These are phyloP conservation scores for Lithobates pipiens DNA, from an alignment of 2,797 vertebrate species.

Conservation along the genomic window DNA sequence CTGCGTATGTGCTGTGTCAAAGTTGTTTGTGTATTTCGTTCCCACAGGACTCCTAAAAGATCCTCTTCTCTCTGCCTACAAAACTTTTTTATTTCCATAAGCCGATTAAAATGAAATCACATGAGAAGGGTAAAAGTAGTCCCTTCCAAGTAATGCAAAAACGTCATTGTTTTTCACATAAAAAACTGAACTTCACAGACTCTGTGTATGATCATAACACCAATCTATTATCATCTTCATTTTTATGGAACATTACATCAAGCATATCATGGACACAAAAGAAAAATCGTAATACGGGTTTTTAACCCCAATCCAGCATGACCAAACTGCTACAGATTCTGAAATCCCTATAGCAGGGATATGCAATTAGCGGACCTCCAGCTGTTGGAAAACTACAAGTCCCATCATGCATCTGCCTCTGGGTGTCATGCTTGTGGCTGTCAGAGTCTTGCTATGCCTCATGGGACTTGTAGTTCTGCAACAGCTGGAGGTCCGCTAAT, in stretches of 20 bases:
- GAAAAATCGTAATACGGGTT: not conserved
- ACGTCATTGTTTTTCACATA: not conserved
- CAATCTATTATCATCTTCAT: not conserved
- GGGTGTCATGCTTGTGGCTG: too few species aligned
- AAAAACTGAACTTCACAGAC: not conserved
- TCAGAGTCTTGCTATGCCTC: too few species aligned
- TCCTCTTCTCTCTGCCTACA: not conserved
- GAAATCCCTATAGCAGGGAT: too few species aligned
- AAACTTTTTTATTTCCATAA: conserved; percentile 15
- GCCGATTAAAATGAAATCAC: conserved; percentile 47
- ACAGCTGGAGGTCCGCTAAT: too few species aligned
- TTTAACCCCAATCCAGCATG: not conserved
- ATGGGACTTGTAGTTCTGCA: too few species aligned
- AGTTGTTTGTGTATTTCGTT: not conserved
- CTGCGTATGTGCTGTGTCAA: not conserved
- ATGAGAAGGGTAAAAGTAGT: conserved; percentile 27
- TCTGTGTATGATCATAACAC: not conserved
- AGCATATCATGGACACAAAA: not conserved
- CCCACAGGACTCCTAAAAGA: conserved; percentile 16
- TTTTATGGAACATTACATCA: not conserved
- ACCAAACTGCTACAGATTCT: not conserved
- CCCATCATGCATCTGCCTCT: too few species aligned
- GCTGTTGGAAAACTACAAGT: too few species aligned
- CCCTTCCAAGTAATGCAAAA: not conserved
- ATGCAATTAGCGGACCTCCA: too few species aligned